Evolutionary conservation across 2,113 vertebrate genomes (phyloP).

Genomic region (Xiphophorus hellerii): DNA sequence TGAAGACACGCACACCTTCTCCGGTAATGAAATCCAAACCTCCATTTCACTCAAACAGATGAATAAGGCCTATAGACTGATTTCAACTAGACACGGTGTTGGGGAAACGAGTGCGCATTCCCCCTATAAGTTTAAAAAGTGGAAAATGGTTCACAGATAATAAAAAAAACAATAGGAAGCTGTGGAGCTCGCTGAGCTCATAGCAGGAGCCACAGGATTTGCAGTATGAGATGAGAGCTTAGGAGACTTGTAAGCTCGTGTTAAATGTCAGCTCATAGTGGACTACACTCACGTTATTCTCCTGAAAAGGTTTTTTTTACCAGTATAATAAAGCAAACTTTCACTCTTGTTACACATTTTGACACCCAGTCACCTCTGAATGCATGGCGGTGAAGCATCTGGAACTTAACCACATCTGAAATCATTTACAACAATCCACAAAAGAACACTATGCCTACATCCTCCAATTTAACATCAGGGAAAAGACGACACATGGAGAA

Average conservation of each 20-base stretch:
- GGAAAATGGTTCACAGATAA: conserved; percentile 69
- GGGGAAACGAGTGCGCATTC: conserved; percentile 51
- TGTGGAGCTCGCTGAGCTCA: conserved; percentile 57
- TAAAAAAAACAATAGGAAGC: conserved; percentile 68
- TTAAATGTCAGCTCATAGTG: conserved; percentile 36
- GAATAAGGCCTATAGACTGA: conserved; percentile 23
- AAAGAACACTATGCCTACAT: conserved; percentile 55
- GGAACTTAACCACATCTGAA: conserved; percentile 17
- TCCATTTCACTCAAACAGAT: conserved; percentile 35
- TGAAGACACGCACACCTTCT: conserved; percentile 9
- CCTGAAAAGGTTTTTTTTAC: conserved; percentile 16
- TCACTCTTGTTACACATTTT: conserved; percentile 1
- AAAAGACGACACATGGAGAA: conserved; percentile 59
- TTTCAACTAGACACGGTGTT: conserved; percentile 30
- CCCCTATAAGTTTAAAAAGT: conserved; percentile 53
- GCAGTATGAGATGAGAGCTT: conserved; percentile 42
- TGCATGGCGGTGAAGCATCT: neutral
- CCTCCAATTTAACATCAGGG: conserved; percentile 62
- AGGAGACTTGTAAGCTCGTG: conserved; percentile 46
- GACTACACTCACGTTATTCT: conserved; percentile 39
- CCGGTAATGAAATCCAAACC: conserved; percentile 51
- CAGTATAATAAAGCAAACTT: conserved; percentile 8
- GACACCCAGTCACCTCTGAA: neutral
- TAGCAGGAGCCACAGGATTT: conserved; percentile 60
- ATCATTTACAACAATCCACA: conserved; percentile 45